Percentiles rank a stretch among this genome's conserved stretches.
Conservation (phyloP, 2,113 vertebrate species). For the Glaucidium brasilianum region DNA sequence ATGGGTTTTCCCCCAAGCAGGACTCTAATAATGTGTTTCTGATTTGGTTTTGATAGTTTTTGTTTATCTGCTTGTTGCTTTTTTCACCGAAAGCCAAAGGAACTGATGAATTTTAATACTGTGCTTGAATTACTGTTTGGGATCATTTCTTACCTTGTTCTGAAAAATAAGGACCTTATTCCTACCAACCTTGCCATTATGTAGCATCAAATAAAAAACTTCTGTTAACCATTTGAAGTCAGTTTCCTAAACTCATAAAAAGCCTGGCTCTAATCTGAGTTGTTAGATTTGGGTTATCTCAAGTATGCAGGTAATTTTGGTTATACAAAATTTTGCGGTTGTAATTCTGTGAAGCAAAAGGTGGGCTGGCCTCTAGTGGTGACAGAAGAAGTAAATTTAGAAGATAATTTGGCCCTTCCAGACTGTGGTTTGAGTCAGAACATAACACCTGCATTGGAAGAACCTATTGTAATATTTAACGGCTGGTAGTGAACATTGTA, state of each 20-base stretch:
- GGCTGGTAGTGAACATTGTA: background rate
- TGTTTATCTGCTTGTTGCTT: background rate
- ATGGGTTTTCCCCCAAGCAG: background rate
- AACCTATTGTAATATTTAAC: background rate
- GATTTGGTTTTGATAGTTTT: background rate
- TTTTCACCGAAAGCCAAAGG: background rate
- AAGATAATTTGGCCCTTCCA: background rate
- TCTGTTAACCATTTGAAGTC: background rate
- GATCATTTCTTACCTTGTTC: background rate
- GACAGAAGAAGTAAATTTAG: background rate
- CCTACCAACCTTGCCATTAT: background rate
- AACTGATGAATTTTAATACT: background rate
- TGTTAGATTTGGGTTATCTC: background rate
- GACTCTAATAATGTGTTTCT: background rate
- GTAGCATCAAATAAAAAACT: background rate
- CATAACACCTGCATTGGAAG: background rate
- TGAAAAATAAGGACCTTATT: background rate
- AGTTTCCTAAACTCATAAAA: background rate
- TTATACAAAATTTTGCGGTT: background rate
- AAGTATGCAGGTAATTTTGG: background rate
- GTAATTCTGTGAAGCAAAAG: background rate
- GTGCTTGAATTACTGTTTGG: background rate
- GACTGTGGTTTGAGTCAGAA: background rate
- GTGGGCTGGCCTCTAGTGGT: background rate
- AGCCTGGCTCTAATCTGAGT: background rate